Evolutionary conservation across 2,888 invertebrate genomes (phyloP), one percentile per base, ranked within the genome.

Genomic region (Monoplex corrugatus): DNA sequence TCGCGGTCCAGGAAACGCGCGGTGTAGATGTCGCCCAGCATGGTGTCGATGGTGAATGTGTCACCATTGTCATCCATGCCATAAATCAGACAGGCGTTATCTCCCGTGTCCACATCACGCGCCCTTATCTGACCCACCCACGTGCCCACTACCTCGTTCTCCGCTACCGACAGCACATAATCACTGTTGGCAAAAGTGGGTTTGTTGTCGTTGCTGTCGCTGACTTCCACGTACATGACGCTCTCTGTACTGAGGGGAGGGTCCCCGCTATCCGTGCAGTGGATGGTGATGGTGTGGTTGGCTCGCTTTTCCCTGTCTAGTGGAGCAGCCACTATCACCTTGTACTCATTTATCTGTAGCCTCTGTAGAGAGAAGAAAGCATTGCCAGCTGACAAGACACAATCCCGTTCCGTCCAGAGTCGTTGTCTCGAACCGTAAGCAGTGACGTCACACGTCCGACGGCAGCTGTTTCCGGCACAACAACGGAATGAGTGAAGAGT

Each of bases 141-240:
- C 28, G 87, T 88, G 2, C 88, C 89, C 19, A 87, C 50, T 35
- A 87, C 89, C 72, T 92, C 90, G 78, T 91, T 92, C 86, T 92
- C 92, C 43, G 87, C 89, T 40, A 92, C 89, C n/a, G 63, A 88
- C 83, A 90, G 68, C 57, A 85, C 75, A 84, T 92, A 92, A 0
- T 72, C 57, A 8, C 45, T 68, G 38, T 40, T 89, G n/a, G 88
- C 50, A 83, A 92, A 92, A 63, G 57, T 35, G 0, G 92, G 92
- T 0, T 87, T 23, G 86, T 90, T 89, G 89, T 92, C 92, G 87
- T 92, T 92, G 19, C 89, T 90, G 68, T 92, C 92, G 10, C 84
- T 87, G 13, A 92, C 90, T 2, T 83, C 35, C 40, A 92, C 86
- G 13, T 75, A 82, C 57, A 92, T 83, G 45, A 86, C 63, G 35